These are phyloP conservation scores for Tenebrosternarchus preto DNA, from an alignment of 2,113 vertebrate genomes.

Conservation along the genomic window DNA sequence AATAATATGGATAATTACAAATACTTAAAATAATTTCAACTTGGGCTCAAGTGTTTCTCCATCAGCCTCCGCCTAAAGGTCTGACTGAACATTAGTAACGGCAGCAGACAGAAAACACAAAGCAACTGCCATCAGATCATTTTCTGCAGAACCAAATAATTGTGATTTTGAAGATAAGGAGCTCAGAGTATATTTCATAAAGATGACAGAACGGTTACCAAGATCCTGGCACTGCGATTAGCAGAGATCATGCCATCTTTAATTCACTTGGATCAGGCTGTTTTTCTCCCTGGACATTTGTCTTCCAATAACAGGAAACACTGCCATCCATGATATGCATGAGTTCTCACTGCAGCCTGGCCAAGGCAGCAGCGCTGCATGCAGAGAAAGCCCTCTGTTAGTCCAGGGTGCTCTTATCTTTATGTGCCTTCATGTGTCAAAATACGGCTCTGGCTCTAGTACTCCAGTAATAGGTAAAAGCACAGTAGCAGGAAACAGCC, in stretches of 20 bases:
- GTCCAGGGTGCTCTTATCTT: neutral
- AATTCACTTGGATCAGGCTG: neutral
- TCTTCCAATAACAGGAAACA: constrained; percentile 1
- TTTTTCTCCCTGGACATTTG: constrained; percentile 2
- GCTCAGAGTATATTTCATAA: neutral
- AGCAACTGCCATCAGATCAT: neutral
- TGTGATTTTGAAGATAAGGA: constrained; percentile 9
- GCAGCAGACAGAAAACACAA: neutral
- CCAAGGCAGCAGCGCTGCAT: neutral
- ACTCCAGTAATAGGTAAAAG: neutral
- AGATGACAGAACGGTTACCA: neutral
- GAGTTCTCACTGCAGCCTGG: constrained; percentile 7
- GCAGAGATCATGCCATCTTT: constrained; percentile 27
- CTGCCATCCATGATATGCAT: neutral
- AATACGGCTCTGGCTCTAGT: constrained; percentile 8
- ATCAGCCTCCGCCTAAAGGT: neutral
- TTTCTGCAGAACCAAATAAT: neutral
- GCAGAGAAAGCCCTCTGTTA: neutral
- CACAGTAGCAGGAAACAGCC: constrained; percentile 18
- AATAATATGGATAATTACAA: neutral
- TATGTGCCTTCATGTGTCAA: neutral
- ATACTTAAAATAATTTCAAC: neutral
- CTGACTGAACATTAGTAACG: neutral
- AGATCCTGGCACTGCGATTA: constrained; percentile 1
- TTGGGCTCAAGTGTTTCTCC: neutral